Conservation (phyloP, 2,113 vertebrate species). For the Lepus timidus region DNA sequence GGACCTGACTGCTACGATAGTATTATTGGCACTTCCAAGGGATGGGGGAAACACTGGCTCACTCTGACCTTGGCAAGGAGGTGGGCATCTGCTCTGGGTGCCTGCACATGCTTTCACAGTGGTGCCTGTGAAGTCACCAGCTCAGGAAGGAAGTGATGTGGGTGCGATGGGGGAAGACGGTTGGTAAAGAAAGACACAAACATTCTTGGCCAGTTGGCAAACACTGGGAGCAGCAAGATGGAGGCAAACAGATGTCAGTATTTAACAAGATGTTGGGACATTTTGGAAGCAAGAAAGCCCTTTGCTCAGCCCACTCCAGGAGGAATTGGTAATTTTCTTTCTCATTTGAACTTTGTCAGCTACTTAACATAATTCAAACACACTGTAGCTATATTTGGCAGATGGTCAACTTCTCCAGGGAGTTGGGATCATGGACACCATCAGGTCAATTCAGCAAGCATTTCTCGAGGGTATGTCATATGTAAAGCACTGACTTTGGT, state of each 20-base stretch:
- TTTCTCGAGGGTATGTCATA: conserved; percentile 57
- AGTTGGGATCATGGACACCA: conserved; percentile 18
- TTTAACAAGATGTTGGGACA: conserved; percentile 81
- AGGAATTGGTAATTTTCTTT: conserved; percentile 72
- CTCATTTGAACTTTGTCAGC: conserved; percentile 68
- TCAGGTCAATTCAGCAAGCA: conserved; percentile 60
- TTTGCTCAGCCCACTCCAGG: conserved; percentile 69
- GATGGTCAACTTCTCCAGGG: conserved; percentile 69
- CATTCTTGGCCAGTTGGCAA: conserved; percentile 78
- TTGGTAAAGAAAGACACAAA: conserved; percentile 78
- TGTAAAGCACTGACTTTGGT: conserved; percentile 54
- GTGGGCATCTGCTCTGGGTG: neutral
- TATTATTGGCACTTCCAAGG: neutral
- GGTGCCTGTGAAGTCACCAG: conserved; percentile 57
- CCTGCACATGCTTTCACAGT: neutral
- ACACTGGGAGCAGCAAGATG: conserved; percentile 77
- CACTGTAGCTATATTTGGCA: conserved; percentile 71
- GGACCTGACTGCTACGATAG: neutral
- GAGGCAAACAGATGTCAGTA: conserved; percentile 82
- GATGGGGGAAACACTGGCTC: neutral
- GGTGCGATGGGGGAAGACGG: conserved; percentile 53
- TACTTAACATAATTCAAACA: conserved; percentile 73
- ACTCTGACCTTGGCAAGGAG: neutral
- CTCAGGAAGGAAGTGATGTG: conserved; percentile 63
- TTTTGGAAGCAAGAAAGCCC: conserved; percentile 72